Base-by-base conservation (phyloP, 2,888 invertebrate species). In the Hypolimnas misippus region DNA sequence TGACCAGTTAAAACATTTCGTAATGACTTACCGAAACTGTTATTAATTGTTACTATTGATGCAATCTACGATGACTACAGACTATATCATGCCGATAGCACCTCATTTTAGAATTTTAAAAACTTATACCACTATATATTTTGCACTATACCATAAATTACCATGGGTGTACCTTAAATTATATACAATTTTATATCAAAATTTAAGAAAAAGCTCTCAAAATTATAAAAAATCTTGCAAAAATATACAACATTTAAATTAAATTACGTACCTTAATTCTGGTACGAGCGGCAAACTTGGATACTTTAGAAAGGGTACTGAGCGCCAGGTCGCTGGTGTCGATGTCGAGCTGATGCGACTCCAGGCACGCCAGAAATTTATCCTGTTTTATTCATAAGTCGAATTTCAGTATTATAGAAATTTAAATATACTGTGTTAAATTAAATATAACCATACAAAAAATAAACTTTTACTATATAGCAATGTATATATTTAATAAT, bases 281-380 rank as follows among this genome's bases (percentile, higher is more conserved):
- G 59, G 97, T 97, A 76, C 96, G 94, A 66, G 96, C 95, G 44
- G 97, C 97, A 85, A 97, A 95, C 93, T 97, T 97, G 81, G 97
- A 96, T 70, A 98, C 98, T 93, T 97, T 98, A 74, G 97, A 96
- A 72, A 98, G 93, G 63, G 97, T 97, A 77, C 97, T 97, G 78
- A 96, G 94, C 76, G 95, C 95, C 66, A 97, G 94, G 84, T 98
- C 97, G 84, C 96, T 96, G 62, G 97, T 97, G 83, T 97, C 97
- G 75, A 98, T 96, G 84, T 97, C 96, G 73, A 98, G 92, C 83
- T 97, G 96, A 76, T 96, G 95, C 40, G 96, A 95, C 77, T 96
- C 96, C 70, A 96, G 89, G 76, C 94, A 94, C 64, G 95, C 94
- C 74, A 97, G 91, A 83, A 97, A 95, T 81, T 95, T 96, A 78